These are phyloP conservation scores for Palythoa grandiflora DNA, from an alignment of 92 coral and sea anemone species.

Conservation along the genomic window DNA sequence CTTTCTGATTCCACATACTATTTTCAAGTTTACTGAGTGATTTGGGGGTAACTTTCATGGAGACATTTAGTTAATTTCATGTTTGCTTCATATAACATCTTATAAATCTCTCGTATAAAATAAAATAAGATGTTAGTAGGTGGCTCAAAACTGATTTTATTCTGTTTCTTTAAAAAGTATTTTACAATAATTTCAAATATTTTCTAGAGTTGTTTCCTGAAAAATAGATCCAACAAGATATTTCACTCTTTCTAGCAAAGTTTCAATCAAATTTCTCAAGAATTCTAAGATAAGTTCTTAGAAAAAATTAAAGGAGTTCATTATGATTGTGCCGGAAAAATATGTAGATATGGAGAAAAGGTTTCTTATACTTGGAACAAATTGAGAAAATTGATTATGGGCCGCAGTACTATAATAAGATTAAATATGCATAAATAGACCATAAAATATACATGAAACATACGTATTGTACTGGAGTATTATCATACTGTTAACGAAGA, in stretches of 20 bases:
- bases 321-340: constrained; percentile 1
- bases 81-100: constrained; percentile 3
- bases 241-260: constrained; percentile 7
- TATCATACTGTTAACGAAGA: neutral
- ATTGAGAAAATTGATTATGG: neutral
- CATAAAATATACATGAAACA: neutral
- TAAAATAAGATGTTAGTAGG: constrained; percentile 6
- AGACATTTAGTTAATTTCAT: neutral
- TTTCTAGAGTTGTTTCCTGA: constrained; percentile 4
- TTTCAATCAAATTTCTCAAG: constrained; percentile 3
- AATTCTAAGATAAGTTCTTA: constrained; percentile 2
- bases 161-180: constrained; percentile 5
- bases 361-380: constrained; percentile 3
- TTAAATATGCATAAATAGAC: constrained; percentile 5
- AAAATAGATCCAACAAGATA: constrained; percentile 6
- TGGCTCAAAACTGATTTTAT: constrained; percentile 6
- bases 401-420: constrained; percentile 1
- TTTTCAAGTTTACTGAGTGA: neutral
- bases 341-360: constrained; percentile 7
- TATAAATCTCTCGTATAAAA: constrained; percentile 4
- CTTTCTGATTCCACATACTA: neutral
- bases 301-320: constrained; percentile 1
- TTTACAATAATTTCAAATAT: constrained; percentile 2
- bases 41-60: neutral
- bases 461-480: neutral